Evolutionary conservation across 2,797 vertebrate genomes (phyloP).

Genomic region (Pangasius sanitwongsei): DNA sequence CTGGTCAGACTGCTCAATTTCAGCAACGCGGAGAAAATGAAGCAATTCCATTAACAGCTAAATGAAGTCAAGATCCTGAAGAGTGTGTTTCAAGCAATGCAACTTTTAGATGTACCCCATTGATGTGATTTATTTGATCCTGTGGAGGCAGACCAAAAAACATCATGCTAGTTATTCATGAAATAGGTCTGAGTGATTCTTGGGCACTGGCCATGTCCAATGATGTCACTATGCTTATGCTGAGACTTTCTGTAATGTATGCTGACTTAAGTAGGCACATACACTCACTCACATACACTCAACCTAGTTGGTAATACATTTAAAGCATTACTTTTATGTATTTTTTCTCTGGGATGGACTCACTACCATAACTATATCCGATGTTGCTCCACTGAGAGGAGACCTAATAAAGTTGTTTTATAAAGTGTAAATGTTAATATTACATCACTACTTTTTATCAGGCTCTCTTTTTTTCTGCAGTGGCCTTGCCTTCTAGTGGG

Average conservation of each 20-base stretch:
- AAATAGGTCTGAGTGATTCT: conserved; percentile 54
- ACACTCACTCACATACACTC: conserved; percentile 40
- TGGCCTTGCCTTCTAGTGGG: not conserved
- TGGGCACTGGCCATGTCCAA: conserved; percentile 55
- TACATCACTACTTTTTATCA: conserved; percentile 35
- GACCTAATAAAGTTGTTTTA: conserved; percentile 33
- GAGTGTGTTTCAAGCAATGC: conserved; percentile 22
- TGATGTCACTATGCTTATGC: conserved; percentile 64
- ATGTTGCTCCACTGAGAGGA: conserved; percentile 16
- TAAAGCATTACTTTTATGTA: conserved; percentile 31
- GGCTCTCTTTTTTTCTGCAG: not conserved
- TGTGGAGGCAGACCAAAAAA: conserved; percentile 44
- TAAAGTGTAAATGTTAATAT: conserved; percentile 46
- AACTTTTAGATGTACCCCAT: conserved; percentile 40
- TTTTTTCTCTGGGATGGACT: conserved; percentile 21
- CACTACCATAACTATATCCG: not conserved
- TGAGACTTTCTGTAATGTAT: conserved; percentile 60
- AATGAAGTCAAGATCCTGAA: conserved; percentile 25
- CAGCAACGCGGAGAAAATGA: conserved; percentile 20
- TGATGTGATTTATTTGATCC: conserved; percentile 46
- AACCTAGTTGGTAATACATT: conserved; percentile 44
- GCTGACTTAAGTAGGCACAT: conserved; percentile 58
- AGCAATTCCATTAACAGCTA: conserved; percentile 34
- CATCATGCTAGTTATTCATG: conserved; percentile 53
- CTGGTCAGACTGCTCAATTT: not conserved